Evolutionary conservation across 2,797 vertebrate genomes (phyloP).

Genomic region (Acipenser ruthenus): DNA sequence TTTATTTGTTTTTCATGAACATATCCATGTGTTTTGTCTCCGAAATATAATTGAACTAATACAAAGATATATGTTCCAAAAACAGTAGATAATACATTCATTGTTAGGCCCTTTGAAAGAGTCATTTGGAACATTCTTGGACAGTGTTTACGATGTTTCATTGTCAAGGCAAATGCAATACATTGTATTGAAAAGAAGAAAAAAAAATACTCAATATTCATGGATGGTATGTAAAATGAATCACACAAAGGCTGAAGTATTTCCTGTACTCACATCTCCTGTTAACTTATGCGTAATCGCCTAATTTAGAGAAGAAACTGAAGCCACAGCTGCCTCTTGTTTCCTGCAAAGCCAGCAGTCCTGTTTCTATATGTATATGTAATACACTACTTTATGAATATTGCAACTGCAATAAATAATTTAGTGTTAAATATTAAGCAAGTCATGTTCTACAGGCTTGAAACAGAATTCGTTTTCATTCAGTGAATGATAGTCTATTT

Average conservation of each 20-base stretch:
- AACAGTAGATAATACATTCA: no score
- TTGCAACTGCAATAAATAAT: constrained; percentile 58
- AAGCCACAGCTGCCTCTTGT: constrained; percentile 41
- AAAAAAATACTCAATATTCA: no score
- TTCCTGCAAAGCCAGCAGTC: constrained; percentile 41
- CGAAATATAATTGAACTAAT: no score
- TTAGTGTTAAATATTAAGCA: constrained; percentile 52
- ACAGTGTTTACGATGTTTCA: no score
- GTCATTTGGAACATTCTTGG: no score
- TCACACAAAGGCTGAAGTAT: not conserved
- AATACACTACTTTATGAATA: constrained; percentile 63
- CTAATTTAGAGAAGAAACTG: not conserved
- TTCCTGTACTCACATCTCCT: not conserved
- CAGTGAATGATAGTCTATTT: not conserved
- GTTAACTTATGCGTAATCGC: not conserved
- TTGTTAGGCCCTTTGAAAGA: no score
- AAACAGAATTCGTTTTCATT: not conserved
- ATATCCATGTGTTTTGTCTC: no score
- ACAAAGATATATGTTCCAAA: no score
- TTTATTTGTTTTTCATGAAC: no score
- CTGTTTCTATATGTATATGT: constrained; percentile 49
- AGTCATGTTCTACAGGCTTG: not conserved
- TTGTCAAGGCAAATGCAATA: no score
- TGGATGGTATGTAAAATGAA: no score
- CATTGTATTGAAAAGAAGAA: no score